Evolutionary conservation across 2,113 vertebrate species (phyloP).

Genomic region (Stomatorhinus ivindoensis): DNA sequence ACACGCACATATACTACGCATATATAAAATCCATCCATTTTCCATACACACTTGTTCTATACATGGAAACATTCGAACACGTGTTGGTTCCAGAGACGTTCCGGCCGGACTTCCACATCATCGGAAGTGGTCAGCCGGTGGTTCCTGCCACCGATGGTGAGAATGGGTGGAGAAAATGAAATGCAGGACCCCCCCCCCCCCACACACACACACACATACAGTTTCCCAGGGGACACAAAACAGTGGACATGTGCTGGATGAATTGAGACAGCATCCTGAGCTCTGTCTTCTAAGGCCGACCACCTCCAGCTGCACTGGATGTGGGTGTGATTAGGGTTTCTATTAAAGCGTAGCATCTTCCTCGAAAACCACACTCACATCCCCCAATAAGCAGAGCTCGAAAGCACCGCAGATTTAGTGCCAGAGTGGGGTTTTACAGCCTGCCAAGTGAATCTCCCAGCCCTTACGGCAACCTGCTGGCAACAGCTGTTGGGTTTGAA

Average conservation of each 20-base stretch:
- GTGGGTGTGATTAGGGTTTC: not conserved
- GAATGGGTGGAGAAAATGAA: not conserved
- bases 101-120: not conserved
- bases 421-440: conserved; percentile 45
- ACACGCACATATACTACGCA: not conserved
- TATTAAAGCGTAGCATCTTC: not conserved
- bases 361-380: not conserved
- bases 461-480: conserved; percentile 48
- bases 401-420: not conserved
- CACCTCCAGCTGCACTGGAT: not conserved
- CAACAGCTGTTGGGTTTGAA: conserved; percentile 53
- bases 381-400: not conserved
- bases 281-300: not conserved
- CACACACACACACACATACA: not conserved
- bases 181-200: not conserved
- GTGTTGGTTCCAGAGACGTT: not conserved
- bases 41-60: not conserved
- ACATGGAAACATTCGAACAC: not conserved
- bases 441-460: conserved; percentile 50
- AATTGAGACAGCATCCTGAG: not conserved
- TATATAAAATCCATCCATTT: not conserved
- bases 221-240: not conserved
- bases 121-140: not conserved
- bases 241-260: not conserved
- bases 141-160: not conserved